Conservation (phyloP, 2,113 vertebrate genomes). For the Salminus brasiliensis region DNA sequence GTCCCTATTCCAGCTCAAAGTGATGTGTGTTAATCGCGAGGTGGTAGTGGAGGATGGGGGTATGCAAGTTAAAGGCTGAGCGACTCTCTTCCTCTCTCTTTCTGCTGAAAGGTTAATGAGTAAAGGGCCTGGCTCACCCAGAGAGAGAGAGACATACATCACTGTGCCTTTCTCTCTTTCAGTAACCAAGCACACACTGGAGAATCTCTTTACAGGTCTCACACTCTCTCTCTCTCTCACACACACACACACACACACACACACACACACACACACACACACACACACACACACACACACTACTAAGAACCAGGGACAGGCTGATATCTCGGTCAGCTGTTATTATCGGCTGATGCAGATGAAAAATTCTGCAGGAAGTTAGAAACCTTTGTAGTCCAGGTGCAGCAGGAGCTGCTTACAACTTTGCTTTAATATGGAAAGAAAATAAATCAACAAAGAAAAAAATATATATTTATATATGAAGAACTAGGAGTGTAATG, state of each 20-base stretch:
- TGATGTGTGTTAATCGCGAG: background rate
- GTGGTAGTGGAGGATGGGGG: background rate
- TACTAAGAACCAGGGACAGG: background rate
- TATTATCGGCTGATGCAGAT: no score
- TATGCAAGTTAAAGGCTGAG: conserved; percentile 13
- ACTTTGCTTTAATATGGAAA: no score
- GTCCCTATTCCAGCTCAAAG: background rate
- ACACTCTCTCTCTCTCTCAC: background rate
- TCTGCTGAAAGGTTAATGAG: background rate
- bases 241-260: conserved; percentile 50
- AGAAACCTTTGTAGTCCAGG: no score
- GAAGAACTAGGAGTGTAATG: no score
- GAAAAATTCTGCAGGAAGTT: no score
- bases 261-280: conserved; percentile 44
- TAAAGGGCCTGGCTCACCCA: no score
- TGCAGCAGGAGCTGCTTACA: no score
- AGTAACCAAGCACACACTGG: conserved; percentile 31
- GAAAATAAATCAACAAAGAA: no score
- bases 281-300: conserved; percentile 51
- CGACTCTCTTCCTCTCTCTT: background rate
- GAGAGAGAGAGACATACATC: background rate
- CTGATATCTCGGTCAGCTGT: no score
- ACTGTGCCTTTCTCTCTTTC: background rate
- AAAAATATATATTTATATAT: no score
- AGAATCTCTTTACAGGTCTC: background rate